Conservation (phyloP, 2,888 invertebrate genomes). For the Cyclophora albipunctata region DNA sequence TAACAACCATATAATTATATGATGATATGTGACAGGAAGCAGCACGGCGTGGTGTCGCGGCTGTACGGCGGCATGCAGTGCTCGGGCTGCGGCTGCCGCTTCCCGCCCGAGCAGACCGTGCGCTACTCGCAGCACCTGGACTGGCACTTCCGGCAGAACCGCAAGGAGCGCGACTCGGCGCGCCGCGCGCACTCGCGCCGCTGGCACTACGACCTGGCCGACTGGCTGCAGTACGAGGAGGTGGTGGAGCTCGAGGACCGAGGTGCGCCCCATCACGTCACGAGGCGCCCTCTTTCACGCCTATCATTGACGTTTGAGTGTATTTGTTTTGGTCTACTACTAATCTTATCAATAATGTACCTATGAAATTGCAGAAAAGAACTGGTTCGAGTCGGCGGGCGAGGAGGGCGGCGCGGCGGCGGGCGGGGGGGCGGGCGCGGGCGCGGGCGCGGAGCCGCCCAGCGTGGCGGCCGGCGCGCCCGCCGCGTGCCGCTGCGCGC, state of each 20-base stretch:
- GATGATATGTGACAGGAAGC: conserved; percentile 68
- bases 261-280: conserved; percentile 61
- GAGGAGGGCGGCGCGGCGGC: conserved; percentile 49
- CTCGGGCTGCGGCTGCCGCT: conserved; percentile 95
- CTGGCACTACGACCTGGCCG: conserved; percentile 92
- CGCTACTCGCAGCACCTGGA: conserved; percentile 97
- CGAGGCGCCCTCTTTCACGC: conserved; percentile 10
- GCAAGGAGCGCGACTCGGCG: conserved; percentile 89
- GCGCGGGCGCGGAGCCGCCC: conserved; percentile 63
- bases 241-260: conserved; percentile 93
- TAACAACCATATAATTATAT: background rate
- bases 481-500: conserved; percentile 84
- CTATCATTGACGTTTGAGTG: no score
- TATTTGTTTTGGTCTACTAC: no score
- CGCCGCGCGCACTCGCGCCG: conserved; percentile 87
- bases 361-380: conserved; percentile 78
- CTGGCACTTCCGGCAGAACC: conserved; percentile 98
- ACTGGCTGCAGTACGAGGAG: conserved; percentile 97
- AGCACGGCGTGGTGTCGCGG: conserved; percentile 79
- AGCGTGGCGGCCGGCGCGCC: conserved; percentile 82
- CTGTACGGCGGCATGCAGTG: conserved; percentile 96
- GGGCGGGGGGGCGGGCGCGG: conserved; percentile 25
- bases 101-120: conserved; percentile 91
- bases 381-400: conserved; percentile 87
- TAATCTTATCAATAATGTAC: no score